A percentile compares a stretch with the other conserved stretches of the same genome.
phyloP scores from a whole-genome alignment of 2,113 vertebrate genomes.

The Dendrocopos noguchii region DNA sequence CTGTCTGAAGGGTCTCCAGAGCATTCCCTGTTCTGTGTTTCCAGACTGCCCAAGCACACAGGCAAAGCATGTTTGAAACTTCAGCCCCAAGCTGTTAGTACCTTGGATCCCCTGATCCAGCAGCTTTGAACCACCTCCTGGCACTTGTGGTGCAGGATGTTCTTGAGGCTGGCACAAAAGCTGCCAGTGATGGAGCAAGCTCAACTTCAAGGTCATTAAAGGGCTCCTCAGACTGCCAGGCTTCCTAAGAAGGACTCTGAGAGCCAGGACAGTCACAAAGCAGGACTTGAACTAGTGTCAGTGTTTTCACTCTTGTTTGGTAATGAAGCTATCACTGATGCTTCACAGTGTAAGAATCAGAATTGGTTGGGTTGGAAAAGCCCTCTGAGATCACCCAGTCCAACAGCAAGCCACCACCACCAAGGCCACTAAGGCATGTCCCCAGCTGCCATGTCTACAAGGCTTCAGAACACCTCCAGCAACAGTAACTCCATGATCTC shows the following conservation, averaged over 20 bases:
- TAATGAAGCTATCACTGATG: neutral
- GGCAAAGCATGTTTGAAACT: neutral
- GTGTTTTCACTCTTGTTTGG: neutral
- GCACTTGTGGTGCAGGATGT: neutral
- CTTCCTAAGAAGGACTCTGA: neutral
- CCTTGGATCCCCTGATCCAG: neutral
- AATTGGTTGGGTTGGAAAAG: too few species aligned
- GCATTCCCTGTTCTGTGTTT: neutral
- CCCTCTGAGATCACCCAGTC: too few species aligned
- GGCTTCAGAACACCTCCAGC: too few species aligned
- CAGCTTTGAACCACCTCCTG: conserved; percentile 24
- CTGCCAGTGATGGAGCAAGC: neutral
- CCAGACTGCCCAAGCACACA: neutral
- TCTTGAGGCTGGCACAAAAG: conserved; percentile 14
- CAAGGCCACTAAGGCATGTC: too few species aligned
- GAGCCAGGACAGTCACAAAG: neutral
- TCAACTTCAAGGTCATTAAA: conserved; percentile 32
- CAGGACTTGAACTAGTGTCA: neutral
- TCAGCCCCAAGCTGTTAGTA: neutral
- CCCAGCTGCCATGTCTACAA: too few species aligned
- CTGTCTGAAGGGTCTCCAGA: neutral
- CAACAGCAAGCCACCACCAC: too few species aligned
- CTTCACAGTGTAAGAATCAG: too few species aligned
- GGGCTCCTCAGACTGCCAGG: neutral
- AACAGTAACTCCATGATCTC: too few species aligned